These are phyloP conservation scores for Forbesichthys papilliferus DNA, from an alignment of 2,113 vertebrate species.

Conservation along the genomic window DNA sequence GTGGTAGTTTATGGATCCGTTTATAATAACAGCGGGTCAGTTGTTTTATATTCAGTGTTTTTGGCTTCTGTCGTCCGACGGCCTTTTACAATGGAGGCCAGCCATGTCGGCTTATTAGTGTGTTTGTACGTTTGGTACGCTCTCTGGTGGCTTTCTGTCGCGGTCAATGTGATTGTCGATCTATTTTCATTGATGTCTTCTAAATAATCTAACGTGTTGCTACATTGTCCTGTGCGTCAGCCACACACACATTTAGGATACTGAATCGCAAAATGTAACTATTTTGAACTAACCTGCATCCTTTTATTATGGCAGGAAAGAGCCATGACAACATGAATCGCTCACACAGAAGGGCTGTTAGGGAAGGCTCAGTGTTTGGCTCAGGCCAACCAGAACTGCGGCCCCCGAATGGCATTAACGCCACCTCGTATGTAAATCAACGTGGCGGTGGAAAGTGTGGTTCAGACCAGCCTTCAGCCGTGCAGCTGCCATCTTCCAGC, in stretches of 20 bases:
- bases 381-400: constrained; percentile 80
- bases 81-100: constrained; percentile 68
- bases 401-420: constrained; percentile 76
- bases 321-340: constrained; percentile 90
- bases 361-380: constrained; percentile 81
- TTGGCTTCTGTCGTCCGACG: constrained; percentile 48
- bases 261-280: background rate
- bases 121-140: constrained; percentile 12
- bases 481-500: constrained; percentile 75
- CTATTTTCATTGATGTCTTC: constrained; percentile 10
- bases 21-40: constrained; percentile 18
- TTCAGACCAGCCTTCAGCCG: constrained; percentile 71
- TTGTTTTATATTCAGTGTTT: constrained; percentile 37
- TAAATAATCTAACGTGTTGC: background rate
- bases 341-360: constrained; percentile 87
- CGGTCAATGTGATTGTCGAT: constrained; percentile 10
- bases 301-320: constrained; percentile 65
- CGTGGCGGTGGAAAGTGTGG: constrained; percentile 76
- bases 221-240: background rate
- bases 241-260: background rate
- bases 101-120: constrained; percentile 53
- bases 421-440: constrained; percentile 79
- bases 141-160: constrained; percentile 23
- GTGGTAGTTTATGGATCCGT: constrained; percentile 46
- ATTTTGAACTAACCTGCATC: constrained; percentile 29